phyloP scores from a whole-genome alignment of 2,113 vertebrate species.

The Aramus guarauna region DNA sequence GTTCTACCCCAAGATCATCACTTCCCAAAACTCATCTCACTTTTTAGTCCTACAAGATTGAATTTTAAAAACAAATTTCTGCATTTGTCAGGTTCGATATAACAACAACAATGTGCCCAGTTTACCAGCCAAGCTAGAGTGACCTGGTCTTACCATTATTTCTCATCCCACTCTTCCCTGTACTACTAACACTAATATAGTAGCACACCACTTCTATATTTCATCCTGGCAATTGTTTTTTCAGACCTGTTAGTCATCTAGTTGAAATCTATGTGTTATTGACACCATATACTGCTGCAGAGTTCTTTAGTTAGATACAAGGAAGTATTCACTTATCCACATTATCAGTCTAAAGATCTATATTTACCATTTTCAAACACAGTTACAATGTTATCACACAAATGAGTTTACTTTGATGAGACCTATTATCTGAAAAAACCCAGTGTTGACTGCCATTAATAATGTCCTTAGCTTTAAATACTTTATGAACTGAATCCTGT shows the following conservation, averaged over 20 bases:
- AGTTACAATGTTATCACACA: background rate
- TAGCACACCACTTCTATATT: background rate
- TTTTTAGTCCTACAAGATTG: background rate
- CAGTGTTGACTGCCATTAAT: background rate
- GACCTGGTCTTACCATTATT: background rate
- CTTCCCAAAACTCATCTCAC: background rate
- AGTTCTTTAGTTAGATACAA: background rate
- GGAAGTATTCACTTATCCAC: background rate
- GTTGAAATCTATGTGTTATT: background rate
- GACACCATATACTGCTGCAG: background rate
- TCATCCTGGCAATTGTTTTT: background rate
- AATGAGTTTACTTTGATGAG: background rate
- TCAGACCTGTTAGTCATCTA: background rate
- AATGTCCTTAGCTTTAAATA: background rate
- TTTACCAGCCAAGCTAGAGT: background rate
- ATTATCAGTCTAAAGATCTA: background rate
- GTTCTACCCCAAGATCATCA: background rate
- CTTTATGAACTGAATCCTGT: background rate
- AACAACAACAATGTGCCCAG: rapidly evolving
- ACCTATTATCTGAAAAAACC: background rate
- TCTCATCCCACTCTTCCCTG: background rate
- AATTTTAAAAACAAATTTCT: background rate
- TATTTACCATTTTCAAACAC: background rate
- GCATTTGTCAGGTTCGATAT: background rate
- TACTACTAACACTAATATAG: background rate